phyloP scores from a whole-genome alignment of 2,797 vertebrate species.

The Xenops minutus region DNA sequence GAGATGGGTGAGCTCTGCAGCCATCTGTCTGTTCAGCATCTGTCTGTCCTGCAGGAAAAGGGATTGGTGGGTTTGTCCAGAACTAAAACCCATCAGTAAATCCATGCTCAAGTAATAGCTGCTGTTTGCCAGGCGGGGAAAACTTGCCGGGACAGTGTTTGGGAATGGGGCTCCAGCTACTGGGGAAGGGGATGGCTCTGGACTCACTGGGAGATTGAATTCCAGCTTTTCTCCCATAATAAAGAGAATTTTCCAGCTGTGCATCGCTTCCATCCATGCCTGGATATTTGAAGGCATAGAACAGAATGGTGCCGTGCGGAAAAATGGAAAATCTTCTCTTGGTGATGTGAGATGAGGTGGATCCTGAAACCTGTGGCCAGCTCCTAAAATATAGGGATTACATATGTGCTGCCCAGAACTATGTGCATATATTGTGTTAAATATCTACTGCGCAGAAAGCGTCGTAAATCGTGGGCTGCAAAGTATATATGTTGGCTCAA shows the following conservation, averaged over 20 bases:
- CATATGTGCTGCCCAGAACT: background rate
- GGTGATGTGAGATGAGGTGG: background rate
- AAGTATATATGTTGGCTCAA: background rate
- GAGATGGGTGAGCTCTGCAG: accelerated
- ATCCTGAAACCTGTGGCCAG: background rate
- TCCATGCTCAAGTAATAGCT: background rate
- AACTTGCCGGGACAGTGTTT: background rate
- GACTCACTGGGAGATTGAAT: background rate
- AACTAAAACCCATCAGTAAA: background rate
- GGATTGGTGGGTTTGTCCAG: accelerated
- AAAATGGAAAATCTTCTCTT: constrained; percentile 22
- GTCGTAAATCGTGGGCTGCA: background rate
- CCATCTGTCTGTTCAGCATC: accelerated
- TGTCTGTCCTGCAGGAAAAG: background rate
- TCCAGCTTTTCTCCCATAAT: background rate
- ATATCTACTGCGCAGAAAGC: background rate
- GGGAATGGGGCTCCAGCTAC: background rate
- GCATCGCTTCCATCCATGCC: background rate
- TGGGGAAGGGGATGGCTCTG: background rate
- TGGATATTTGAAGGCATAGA: constrained; percentile 18
- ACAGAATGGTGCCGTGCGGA: background rate
- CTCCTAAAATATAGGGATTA: constrained; percentile 1
- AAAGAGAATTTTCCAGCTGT: constrained; percentile 42
- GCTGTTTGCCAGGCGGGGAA: background rate
- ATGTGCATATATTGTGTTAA: background rate